Evolutionary conservation across 2,797 vertebrate genomes (phyloP).

Genomic region (Gymnopithys bicolor): DNA sequence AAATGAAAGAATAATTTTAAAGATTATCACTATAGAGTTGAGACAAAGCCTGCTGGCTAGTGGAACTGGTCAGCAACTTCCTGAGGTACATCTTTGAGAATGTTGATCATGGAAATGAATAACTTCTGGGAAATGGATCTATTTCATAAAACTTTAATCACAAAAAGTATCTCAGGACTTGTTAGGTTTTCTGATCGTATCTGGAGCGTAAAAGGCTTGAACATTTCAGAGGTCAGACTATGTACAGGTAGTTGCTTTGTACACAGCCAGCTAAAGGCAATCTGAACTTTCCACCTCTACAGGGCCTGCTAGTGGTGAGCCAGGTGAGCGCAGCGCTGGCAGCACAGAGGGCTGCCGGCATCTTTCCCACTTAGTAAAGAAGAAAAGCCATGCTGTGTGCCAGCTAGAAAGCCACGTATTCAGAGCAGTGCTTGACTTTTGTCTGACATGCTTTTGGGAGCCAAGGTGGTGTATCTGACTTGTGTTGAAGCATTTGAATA

Average conservation of each 20-base stretch:
- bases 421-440: background rate
- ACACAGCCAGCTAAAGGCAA: background rate
- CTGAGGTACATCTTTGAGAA: background rate
- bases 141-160: background rate
- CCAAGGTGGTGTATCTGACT: background rate
- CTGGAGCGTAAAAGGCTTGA: background rate
- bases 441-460: background rate
- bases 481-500: background rate
- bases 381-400: background rate
- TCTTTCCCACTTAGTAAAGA: background rate
- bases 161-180: background rate
- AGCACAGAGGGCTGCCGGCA: fast-evolving
- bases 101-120: background rate
- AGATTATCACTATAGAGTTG: background rate
- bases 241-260: background rate
- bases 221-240: background rate
- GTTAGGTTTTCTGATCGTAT: background rate
- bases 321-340: fast-evolving
- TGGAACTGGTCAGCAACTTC: background rate
- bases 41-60: background rate
- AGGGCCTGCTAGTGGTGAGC: fast-evolving
- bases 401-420: background rate
- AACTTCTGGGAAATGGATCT: background rate
- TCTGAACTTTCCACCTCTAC: background rate
- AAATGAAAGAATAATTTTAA: constrained; percentile 55